Percentiles rank a stretch among this genome's conserved stretches.
Evolutionary conservation across 2,797 vertebrate genomes (phyloP).

Genomic region (Thunnus albacares): DNA sequence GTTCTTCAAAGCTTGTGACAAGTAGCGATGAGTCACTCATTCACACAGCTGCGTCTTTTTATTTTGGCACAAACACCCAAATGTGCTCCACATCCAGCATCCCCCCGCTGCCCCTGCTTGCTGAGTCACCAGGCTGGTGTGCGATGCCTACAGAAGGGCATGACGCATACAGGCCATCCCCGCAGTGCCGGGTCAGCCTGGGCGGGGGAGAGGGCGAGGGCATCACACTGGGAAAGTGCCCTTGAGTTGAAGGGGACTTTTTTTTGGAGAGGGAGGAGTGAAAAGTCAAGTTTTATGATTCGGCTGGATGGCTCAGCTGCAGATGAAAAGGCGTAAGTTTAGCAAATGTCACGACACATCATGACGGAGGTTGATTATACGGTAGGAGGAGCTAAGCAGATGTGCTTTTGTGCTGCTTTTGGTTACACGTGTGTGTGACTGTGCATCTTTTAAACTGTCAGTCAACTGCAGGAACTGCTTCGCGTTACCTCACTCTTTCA

Average conservation of each 20-base stretch:
- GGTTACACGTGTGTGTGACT: slow-evolving; percentile 9
- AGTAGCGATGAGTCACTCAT: slow-evolving; percentile 55
- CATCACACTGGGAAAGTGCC: slow-evolving; percentile 42
- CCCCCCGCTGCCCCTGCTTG: slow-evolving; percentile 51
- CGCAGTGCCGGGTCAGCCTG: slow-evolving; percentile 36
- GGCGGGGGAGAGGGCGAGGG: slow-evolving; percentile 28
- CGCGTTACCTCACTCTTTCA: slow-evolving; percentile 27
- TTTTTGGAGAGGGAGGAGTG: slow-evolving; percentile 13
- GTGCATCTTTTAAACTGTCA: slow-evolving; percentile 24
- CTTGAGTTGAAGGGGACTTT: slow-evolving; percentile 50
- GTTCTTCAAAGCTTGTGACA: slow-evolving; percentile 55
- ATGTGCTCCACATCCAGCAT: slow-evolving; percentile 53
- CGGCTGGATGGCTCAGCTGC: slow-evolving; percentile 27
- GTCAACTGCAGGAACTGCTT: background rate
- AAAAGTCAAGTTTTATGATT: slow-evolving; percentile 11
- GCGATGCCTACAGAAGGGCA: slow-evolving; percentile 55
- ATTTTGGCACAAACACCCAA: slow-evolving; percentile 29
- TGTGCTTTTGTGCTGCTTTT: slow-evolving; percentile 20
- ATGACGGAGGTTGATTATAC: slow-evolving; percentile 31
- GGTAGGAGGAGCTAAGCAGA: slow-evolving; percentile 22
- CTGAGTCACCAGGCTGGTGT: slow-evolving; percentile 72
- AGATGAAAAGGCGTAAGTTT: slow-evolving; percentile 25
- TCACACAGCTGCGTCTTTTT: slow-evolving; percentile 60
- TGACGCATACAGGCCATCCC: slow-evolving; percentile 64
- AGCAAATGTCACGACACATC: slow-evolving; percentile 40